These are phyloP conservation scores for Macquaria australasica DNA, from an alignment of 2,113 vertebrate species.

Conservation along the genomic window DNA sequence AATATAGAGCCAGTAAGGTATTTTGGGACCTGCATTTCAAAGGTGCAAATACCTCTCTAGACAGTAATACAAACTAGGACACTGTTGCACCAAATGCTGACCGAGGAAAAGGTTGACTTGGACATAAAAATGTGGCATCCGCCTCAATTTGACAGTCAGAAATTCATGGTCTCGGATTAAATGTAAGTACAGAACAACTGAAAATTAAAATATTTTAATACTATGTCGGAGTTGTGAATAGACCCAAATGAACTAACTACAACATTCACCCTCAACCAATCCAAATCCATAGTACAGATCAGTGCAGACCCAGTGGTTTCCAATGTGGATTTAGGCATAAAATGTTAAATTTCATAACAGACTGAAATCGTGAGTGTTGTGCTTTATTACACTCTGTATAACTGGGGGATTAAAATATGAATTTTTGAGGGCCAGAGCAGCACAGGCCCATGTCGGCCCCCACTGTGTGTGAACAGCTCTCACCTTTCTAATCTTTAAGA, in stretches of 20 bases:
- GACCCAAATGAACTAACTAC: neutral
- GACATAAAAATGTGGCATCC: neutral
- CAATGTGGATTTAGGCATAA: conserved; percentile 8
- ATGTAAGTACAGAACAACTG: neutral
- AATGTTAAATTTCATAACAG: conserved; percentile 3
- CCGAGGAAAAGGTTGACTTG: neutral
- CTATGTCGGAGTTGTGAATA: neutral
- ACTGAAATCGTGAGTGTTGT: neutral
- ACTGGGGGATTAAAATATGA: conserved; percentile 24
- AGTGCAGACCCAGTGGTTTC: neutral
- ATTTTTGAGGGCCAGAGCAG: conserved; percentile 1
- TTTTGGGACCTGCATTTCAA: conserved; percentile 53
- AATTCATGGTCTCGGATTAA: neutral
- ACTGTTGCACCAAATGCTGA: conserved; percentile 1
- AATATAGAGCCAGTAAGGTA: conserved; percentile 61
- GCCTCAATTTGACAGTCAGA: neutral
- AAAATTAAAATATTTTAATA: neutral
- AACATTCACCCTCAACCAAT: neutral
- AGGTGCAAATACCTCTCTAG: conserved; percentile 52
- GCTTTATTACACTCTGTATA: conserved; percentile 14
- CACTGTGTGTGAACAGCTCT: conserved; percentile 41
- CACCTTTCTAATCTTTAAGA: conserved; percentile 61
- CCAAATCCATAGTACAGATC: neutral
- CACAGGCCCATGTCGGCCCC: neutral
- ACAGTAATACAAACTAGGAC: conserved; percentile 9